Conservation (phyloP, 1,140 invertebrate genomes). For the Achatina immaculata region DNA sequence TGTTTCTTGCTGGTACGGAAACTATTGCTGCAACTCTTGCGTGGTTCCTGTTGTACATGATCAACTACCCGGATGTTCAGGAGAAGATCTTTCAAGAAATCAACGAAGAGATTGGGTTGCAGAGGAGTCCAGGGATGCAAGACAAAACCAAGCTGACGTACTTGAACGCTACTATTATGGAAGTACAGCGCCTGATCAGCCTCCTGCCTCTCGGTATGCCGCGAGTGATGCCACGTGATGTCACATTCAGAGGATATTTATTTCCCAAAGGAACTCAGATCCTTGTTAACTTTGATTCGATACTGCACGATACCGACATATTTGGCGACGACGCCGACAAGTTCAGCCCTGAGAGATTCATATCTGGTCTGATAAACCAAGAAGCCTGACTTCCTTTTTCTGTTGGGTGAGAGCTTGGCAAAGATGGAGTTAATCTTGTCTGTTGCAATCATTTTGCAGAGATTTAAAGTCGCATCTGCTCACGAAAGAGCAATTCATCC, state of each 20-base stretch:
- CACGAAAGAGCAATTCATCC: background rate
- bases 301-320: constrained; percentile 57
- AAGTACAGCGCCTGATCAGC: constrained; percentile 50
- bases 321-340: constrained; percentile 79
- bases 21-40: constrained; percentile 86
- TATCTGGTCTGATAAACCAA: constrained; percentile 45
- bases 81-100: constrained; percentile 87
- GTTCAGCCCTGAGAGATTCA: constrained; percentile 78
- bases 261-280: constrained; percentile 64
- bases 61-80: constrained; percentile 81
- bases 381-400: no score
- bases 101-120: constrained; percentile 71
- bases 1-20: constrained; percentile 94
- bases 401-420: no score
- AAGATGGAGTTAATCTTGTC: no score
- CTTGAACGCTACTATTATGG: constrained; percentile 47
- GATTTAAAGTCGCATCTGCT: no score
- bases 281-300: constrained; percentile 60
- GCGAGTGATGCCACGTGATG: constrained; percentile 53
- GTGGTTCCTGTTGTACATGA: constrained; percentile 89
- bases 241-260: constrained; percentile 56
- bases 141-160: constrained; percentile 43
- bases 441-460: no score
- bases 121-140: no score
- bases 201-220: constrained; percentile 64